phyloP scores from a whole-genome alignment of 2,888 invertebrate genomes.

The Actias luna region DNA sequence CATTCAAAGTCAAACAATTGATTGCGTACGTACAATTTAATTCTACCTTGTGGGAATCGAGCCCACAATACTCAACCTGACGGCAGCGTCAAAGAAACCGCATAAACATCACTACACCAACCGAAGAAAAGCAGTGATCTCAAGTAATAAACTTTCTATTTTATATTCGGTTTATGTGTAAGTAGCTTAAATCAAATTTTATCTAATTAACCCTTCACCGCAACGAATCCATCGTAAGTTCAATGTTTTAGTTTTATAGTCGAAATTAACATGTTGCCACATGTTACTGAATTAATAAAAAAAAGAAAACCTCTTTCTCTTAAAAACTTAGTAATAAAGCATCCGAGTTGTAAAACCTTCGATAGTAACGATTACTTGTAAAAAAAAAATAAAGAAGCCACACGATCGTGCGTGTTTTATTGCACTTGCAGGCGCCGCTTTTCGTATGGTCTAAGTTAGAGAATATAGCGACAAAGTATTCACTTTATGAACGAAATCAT shows the following conservation, averaged over 20 bases:
- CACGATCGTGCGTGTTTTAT: slow-evolving; percentile 64
- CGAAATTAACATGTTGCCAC: slow-evolving; percentile 55
- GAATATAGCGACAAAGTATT: neutral
- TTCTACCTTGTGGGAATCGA: no score
- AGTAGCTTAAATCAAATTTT: neutral
- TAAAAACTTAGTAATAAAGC: slow-evolving; percentile 64
- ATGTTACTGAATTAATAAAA: slow-evolving; percentile 64
- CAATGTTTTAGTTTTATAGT: slow-evolving; percentile 50
- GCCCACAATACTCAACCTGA: no score
- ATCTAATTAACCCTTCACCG: slow-evolving; percentile 17
- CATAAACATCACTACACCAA: no score
- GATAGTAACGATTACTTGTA: slow-evolving; percentile 75
- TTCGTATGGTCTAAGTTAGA: slow-evolving; percentile 24
- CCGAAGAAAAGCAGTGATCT: neutral
- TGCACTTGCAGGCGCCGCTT: slow-evolving; percentile 66
- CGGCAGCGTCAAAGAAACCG: no score
- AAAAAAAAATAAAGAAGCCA: slow-evolving; percentile 72
- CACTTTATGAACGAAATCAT: neutral
- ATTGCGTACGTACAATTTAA: no score
- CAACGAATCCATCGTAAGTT: slow-evolving; percentile 27
- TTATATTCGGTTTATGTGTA: neutral
- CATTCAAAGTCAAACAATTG: no score
- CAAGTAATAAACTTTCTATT: neutral
- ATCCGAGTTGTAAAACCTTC: slow-evolving; percentile 68
- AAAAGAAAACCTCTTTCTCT: slow-evolving; percentile 48